phyloP scores from a whole-genome alignment of 2,113 vertebrate species.

The Pluvianellus socialis region DNA sequence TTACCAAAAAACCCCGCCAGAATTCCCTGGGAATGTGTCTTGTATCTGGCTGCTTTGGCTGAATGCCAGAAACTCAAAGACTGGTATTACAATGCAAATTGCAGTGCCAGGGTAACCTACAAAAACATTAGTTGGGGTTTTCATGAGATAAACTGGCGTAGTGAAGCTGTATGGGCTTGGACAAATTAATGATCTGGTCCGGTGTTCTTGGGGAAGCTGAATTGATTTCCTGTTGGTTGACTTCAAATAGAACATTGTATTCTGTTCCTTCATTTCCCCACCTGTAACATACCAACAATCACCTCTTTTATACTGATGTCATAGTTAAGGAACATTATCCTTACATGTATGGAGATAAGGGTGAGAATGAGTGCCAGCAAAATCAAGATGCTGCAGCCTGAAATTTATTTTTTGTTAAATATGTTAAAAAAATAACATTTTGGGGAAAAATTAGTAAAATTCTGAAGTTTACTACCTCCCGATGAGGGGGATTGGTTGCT shows the following conservation, averaged over 20 bases:
- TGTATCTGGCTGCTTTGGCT: neutral
- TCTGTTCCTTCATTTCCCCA: neutral
- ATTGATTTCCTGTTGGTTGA: neutral
- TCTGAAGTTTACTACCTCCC: neutral
- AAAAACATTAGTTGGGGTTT: neutral
- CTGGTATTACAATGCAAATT: neutral
- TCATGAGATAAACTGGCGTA: neutral
- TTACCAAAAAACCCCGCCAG: neutral
- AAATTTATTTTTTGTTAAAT: neutral
- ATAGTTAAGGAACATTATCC: neutral
- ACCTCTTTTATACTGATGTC: neutral
- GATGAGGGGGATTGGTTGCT: neutral
- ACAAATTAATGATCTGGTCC: neutral
- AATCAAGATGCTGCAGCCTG: neutral
- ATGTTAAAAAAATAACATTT: neutral
- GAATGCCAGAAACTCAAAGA: neutral
- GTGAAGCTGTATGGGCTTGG: neutral
- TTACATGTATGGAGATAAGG: neutral
- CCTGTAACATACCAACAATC: no score
- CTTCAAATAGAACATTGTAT: neutral
- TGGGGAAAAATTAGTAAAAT: neutral
- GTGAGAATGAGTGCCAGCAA: neutral
- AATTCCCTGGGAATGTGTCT: neutral
- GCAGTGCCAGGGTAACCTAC: neutral
- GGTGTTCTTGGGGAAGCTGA: neutral